phyloP scores from a whole-genome alignment of 2,113 vertebrate genomes.

The Melanerpes aurifrons region DNA sequence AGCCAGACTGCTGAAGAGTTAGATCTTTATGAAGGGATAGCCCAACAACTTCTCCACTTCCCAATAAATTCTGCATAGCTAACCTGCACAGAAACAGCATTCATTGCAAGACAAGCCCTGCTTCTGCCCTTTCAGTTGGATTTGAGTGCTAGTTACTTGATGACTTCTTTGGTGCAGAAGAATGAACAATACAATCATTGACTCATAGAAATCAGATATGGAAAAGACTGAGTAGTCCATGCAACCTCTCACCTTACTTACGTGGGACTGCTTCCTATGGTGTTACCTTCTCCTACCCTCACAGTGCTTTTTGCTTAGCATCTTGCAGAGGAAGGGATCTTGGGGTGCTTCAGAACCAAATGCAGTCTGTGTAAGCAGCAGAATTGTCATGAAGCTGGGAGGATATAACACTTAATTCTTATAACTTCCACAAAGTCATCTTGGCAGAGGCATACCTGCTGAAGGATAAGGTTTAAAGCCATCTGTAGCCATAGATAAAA shows the following conservation, averaged over 20 bases:
- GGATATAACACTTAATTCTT: background rate
- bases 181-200: constrained; percentile 24
- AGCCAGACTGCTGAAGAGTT: constrained; percentile 16
- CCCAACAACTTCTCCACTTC: background rate
- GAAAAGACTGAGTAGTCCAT: background rate
- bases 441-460: background rate
- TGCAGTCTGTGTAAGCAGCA: background rate
- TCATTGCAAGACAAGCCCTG: constrained; percentile 13
- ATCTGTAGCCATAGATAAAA: background rate
- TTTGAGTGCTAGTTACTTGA: background rate
- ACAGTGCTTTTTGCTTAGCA: background rate
- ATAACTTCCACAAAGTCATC: background rate
- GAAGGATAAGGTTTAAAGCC: background rate
- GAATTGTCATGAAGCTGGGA: background rate
- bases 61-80: background rate
- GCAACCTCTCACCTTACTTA: background rate
- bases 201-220: constrained; percentile 42
- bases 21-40: background rate
- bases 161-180: constrained; percentile 10
- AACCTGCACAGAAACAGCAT: constrained; percentile 41
- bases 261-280: background rate
- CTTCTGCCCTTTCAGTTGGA: constrained; percentile 20
- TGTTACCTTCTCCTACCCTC: background rate
- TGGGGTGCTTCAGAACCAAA: background rate
- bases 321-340: background rate